Evolutionary conservation across 2,113 vertebrate species (phyloP), one percentile per base, ranked within the genome.

Genomic region (Physeter macrocephalus): DNA sequence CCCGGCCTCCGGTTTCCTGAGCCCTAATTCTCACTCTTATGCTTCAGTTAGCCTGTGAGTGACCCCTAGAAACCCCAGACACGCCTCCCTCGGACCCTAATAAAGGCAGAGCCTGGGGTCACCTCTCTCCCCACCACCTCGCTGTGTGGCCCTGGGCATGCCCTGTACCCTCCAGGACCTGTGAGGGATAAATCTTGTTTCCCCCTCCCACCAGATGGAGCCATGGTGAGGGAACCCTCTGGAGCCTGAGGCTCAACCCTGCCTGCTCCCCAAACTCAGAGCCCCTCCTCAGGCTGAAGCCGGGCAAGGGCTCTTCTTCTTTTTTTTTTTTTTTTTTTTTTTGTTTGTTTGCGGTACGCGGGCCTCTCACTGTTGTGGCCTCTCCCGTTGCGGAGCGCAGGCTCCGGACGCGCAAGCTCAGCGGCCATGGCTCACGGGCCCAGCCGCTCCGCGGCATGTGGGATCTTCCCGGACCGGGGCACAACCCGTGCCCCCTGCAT

Each of bases 191-290:
- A 78, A 13, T 8, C 88, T 31, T 36, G 10, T 36, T 20, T n/a
- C 57, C 34, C 6, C 3, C 21, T 21, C 18, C 52, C 39, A 29
- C 74, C 27, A 34, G 49, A 11, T 5, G 0, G 0, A 3, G 20
- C 52, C 43, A 1, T 0, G 4, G 39, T 36, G 31, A 59, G 72
- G 54, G 36, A 10, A 6, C 36, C 31, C 21, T 46, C 34, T 23
- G 57, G 41, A 66, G 2, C 43, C 49, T n/a, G 49, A 78, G 49
- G 12, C 49, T 23, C 43, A 6, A 21, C 23, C 34, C 85, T 20
- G 34, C 21, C 41, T 21, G 3, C 1, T 8, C 34, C 71, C 69
- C 27, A 75, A 6, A 27, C 41, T 75, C 74, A 23, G 59, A 61
- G 14, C 13, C 52, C 20, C 29, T 85, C 52, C 2, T 15, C 2